Evolutionary conservation across 2,113 vertebrate species (phyloP).

Genomic region (Crypturellus undulatus): DNA sequence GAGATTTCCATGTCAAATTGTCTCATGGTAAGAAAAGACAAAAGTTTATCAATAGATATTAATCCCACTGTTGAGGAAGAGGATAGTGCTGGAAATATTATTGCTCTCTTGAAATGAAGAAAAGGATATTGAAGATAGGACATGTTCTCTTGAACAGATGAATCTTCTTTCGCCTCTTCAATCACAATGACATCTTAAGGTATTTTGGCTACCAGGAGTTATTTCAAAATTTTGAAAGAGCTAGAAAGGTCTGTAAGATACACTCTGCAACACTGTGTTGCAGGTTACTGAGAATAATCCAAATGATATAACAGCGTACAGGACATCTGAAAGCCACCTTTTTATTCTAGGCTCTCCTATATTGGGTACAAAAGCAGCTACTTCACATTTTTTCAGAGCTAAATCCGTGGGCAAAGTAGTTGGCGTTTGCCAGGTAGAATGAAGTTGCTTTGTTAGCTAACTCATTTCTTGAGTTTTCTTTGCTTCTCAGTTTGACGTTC

Average conservation of each 20-base stretch:
- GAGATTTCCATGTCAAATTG: neutral
- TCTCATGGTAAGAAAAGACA: neutral
- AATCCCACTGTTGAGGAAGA: neutral
- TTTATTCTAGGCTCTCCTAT: neutral
- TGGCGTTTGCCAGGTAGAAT: neutral
- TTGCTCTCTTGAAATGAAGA: neutral
- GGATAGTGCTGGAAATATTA: neutral
- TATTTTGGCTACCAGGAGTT: neutral
- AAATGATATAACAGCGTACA: neutral
- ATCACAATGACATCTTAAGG: neutral
- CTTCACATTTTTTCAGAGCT: neutral
- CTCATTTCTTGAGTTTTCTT: neutral
- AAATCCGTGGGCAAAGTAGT: neutral
- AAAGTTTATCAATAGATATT: neutral
- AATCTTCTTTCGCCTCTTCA: neutral
- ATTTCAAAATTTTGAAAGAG: neutral
- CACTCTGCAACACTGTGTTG: neutral
- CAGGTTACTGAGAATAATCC: neutral
- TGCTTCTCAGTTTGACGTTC: neutral
- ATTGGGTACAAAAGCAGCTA: neutral
- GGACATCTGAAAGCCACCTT: fast-evolving
- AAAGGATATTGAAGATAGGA: neutral
- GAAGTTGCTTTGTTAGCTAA: neutral
- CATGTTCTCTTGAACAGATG: neutral
- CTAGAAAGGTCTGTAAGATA: neutral